Evolutionary conservation across 2,797 vertebrate genomes (phyloP).

Genomic region (Myotis myotis): DNA sequence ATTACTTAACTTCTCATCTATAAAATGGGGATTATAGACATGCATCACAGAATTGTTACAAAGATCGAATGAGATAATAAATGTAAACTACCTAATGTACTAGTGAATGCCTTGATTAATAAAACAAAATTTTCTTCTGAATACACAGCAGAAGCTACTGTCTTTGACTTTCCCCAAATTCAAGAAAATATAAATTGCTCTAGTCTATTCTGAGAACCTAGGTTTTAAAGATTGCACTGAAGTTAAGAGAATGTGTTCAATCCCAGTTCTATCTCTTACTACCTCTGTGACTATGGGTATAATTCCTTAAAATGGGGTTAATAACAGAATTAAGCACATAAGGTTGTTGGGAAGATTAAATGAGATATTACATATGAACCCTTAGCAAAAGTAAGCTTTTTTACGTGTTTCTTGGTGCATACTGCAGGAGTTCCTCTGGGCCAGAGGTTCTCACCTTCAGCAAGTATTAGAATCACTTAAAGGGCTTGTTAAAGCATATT

Average conservation of each 20-base stretch:
- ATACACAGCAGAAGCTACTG: neutral
- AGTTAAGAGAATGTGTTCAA: neutral
- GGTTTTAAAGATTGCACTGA: neutral
- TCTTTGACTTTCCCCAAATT: neutral
- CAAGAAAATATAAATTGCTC: neutral
- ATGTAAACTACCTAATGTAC: neutral
- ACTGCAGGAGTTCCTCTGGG: neutral
- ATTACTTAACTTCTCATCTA: neutral
- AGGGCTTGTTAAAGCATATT: neutral
- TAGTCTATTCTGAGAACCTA: neutral
- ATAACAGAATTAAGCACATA: neutral
- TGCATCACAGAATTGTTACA: neutral
- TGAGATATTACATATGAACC: neutral
- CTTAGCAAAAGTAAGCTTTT: neutral
- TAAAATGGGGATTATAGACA: neutral
- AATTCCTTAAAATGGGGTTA: neutral
- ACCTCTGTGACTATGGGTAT: neutral
- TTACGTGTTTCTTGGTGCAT: neutral
- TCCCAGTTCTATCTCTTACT: neutral
- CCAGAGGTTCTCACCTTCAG: neutral
- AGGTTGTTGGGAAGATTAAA: neutral
- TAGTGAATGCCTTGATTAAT: neutral
- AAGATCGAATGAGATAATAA: neutral
- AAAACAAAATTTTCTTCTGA: neutral
- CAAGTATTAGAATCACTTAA: neutral